Conservation (phyloP, 37 sponge, comb jelly and placozoan genomes). For the Aplysina aerophoba region DNA sequence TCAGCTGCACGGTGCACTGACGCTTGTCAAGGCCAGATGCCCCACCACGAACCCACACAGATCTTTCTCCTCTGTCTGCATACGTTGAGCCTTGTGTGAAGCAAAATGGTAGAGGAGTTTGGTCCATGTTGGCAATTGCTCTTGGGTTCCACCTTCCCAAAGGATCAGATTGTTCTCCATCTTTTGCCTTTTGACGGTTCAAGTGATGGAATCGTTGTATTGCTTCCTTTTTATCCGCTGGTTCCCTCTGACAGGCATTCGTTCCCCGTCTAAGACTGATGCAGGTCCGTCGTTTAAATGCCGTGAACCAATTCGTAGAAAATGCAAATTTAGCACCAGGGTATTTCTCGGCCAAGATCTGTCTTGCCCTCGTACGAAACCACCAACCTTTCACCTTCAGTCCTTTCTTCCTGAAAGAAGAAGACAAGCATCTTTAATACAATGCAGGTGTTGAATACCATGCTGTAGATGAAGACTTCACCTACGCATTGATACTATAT, state of each 20-base stretch:
- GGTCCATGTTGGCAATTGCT: slow-evolving; percentile 25
- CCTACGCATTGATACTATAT: too few species aligned
- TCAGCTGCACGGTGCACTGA: slow-evolving; percentile 48
- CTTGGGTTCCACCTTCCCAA: background rate
- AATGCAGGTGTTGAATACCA: too few species aligned
- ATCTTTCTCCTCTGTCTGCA: slow-evolving; percentile 12
- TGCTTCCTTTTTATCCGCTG: background rate
- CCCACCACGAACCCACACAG: slow-evolving; percentile 52
- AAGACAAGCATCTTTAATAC: too few species aligned
- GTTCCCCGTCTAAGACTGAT: slow-evolving; percentile 32
- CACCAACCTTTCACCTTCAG: slow-evolving; percentile 48
- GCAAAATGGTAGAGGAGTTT: slow-evolving; percentile 49
- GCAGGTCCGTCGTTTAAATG: slow-evolving; percentile 1
- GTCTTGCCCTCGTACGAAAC: slow-evolving; percentile 20
- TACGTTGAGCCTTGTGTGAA: slow-evolving; percentile 42
- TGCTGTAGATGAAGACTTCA: too few species aligned
- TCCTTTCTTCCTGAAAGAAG: too few species aligned
- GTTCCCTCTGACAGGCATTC: slow-evolving; percentile 20
- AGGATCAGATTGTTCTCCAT: background rate
- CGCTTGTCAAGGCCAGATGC: slow-evolving; percentile 50
- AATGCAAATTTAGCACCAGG: background rate
- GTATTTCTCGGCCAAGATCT: slow-evolving; percentile 10
- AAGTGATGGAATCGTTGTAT: slow-evolving; percentile 44
- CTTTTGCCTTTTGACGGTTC: slow-evolving; percentile 16
- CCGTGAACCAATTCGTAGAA: slow-evolving; percentile 31